Base-by-base conservation (phyloP, 2,888 invertebrate genomes). In the Cryptocephalus primarius region DNA sequence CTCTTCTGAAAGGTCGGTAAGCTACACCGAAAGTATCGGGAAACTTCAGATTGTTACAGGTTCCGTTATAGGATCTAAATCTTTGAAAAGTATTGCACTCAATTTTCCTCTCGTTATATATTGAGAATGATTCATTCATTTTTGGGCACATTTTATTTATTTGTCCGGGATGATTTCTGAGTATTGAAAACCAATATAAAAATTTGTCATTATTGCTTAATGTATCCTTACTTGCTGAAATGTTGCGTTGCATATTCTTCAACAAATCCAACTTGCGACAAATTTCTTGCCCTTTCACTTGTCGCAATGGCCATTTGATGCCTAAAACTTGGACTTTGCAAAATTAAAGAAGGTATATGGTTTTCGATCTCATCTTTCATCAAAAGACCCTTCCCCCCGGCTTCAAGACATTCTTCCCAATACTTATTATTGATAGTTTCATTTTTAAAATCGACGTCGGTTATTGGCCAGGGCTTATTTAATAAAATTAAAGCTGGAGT, bases 281-380 rank as follows among this genome's bases (percentile, higher is more conserved):
- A 53, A 2, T 77, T 73, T 12, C 80, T 76, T 0, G 84, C 80
- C 34, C 71, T 74, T 0, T 72, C 65, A 1, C 76, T 73, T 0
- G 85, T 83, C 42, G 79, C 79, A 1, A 85, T 75, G 0, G 85
- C 80, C 42, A 79, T 75, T 60, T 85, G 87, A 43, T 88, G 88
- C 38, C 80, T 75, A 53, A 75, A 79, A 22, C 83, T 80, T 0
- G 87, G 83, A 6, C 79, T 77, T 48, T 79, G 72, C 0, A 69
- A 54, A 1, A 68, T 69, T 38, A 80, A 56, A 0, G 80, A 77
- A 8, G 72, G 71, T 0, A 72, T 63, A 40, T 49, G 46, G 33
- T 69, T 70, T 53, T 87, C 85, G 6, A 79, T 67, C 11, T 71
- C 64, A 48, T 75, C 72, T 4, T 79, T 73, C 42, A 74, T 69